Conservation (phyloP, 1,140 invertebrate genomes). For the Homalodisca vitripennis region DNA sequence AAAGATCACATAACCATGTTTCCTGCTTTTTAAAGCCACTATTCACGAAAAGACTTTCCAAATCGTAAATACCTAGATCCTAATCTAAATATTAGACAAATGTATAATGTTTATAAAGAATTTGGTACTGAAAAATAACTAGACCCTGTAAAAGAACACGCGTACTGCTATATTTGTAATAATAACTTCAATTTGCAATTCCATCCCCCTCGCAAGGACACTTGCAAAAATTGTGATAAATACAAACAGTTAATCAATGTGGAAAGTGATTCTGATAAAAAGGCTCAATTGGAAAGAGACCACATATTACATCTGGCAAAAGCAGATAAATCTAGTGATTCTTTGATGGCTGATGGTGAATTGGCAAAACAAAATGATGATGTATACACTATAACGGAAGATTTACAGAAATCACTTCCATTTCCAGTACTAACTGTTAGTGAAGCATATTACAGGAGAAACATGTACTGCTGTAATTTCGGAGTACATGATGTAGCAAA, state of each 20-base stretch:
- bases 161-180: conserved; percentile 22
- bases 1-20: conserved; percentile 28
- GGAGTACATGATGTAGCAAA: conserved; percentile 34
- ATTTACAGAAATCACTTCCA: conserved; percentile 34
- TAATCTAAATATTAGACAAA: conserved; percentile 23
- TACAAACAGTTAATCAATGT: not conserved
- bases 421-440: conserved; percentile 30
- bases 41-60: conserved; percentile 21
- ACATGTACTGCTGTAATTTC: conserved; percentile 38
- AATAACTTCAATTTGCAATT: conserved; percentile 28
- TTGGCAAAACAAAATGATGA: conserved; percentile 20
- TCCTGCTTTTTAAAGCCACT: conserved; percentile 27
- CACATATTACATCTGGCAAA: conserved; percentile 24
- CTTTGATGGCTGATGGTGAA: conserved; percentile 9
- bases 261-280: not conserved
- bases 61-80: conserved; percentile 28
- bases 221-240: conserved; percentile 34
- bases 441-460: conserved; percentile 33
- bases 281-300: conserved; percentile 23
- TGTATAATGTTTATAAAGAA: conserved; percentile 18
- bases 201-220: conserved; percentile 31
- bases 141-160: conserved; percentile 28
- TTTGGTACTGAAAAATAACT: conserved; percentile 22
- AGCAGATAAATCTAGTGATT: conserved; percentile 23
- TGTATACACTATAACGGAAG: conserved; percentile 1